phyloP scores from a whole-genome alignment of 2,113 vertebrate species.

The Casuarius casuarius region DNA sequence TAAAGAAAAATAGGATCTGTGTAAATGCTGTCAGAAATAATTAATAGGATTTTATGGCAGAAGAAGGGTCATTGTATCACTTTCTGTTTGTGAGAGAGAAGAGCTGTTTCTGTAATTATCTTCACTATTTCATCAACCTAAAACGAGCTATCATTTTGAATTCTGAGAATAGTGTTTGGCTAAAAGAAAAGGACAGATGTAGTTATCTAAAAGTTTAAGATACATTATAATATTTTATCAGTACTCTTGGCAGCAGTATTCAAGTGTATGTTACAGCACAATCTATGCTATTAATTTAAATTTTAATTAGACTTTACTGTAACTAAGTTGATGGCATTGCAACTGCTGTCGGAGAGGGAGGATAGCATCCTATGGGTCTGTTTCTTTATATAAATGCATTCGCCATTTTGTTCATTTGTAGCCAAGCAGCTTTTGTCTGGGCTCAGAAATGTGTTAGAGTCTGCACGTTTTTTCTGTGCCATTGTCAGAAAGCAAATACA shows the following conservation, averaged over 20 bases:
- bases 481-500: not conserved
- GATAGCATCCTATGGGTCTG: not conserved
- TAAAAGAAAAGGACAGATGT: conserved; percentile 41
- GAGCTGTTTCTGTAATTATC: conserved; percentile 10
- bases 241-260: conserved; percentile 23
- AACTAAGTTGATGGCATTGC: not conserved
- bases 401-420: not conserved
- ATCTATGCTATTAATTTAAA: conserved; percentile 20
- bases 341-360: not conserved
- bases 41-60: not conserved
- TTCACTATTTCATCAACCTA: not conserved
- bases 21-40: not conserved
- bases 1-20: not conserved
- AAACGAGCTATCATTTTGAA: not conserved
- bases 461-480: not conserved
- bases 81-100: not conserved
- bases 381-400: not conserved
- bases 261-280: not conserved
- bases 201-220: conserved; percentile 21
- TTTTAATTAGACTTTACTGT: conserved; percentile 56
- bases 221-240: conserved; percentile 30
- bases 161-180: conserved; percentile 5
- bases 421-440: not conserved
- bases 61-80: not conserved
- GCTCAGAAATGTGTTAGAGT: not conserved